phyloP scores from a whole-genome alignment of 2,113 vertebrate species.

The Hippopotamus amphibius region DNA sequence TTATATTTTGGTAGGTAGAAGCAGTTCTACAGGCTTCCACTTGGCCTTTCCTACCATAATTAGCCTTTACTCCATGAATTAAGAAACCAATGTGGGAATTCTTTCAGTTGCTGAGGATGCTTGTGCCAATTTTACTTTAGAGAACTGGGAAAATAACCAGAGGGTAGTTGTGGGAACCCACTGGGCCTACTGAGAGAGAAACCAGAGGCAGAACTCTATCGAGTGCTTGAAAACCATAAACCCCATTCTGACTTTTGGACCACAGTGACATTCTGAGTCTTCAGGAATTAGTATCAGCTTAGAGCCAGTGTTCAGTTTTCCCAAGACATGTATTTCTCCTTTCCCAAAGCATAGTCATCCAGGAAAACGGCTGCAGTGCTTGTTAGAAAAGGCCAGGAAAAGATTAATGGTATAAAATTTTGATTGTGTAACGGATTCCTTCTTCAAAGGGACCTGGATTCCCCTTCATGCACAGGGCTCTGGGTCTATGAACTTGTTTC shows the following conservation, averaged over 20 bases:
- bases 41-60: neutral
- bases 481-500: neutral
- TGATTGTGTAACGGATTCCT: neutral
- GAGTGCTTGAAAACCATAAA: neutral
- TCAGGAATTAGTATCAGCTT: neutral
- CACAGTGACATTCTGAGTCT: neutral
- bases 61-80: neutral
- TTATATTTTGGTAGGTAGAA: neutral
- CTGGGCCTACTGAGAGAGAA: neutral
- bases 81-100: neutral
- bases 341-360: neutral
- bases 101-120: neutral
- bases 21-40: neutral
- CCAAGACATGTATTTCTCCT: neutral
- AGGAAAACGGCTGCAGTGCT: neutral
- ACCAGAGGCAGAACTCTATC: neutral
- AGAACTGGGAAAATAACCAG: neutral
- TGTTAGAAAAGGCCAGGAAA: neutral
- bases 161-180: neutral
- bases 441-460: neutral
- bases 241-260: neutral
- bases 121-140: neutral
- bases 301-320: neutral
- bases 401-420: neutral
- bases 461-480: neutral